A percentile compares a stretch with the other conserved stretches of the same genome.
Conservation (phyloP, 2,113 vertebrate species). For the Sphaerodactylus townsendi region DNA sequence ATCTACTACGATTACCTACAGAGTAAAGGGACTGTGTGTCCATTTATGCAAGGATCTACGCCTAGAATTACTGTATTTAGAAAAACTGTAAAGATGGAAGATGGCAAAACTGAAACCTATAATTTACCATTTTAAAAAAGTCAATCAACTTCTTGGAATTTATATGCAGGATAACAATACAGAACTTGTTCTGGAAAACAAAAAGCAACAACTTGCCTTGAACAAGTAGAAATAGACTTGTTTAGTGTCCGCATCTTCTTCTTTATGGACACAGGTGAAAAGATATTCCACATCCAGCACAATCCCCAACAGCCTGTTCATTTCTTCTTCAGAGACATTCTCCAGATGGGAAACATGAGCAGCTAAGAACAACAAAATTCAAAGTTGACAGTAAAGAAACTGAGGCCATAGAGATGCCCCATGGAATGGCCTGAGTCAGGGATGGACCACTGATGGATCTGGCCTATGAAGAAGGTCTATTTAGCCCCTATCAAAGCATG, state of each 20-base stretch:
- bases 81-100: neutral
- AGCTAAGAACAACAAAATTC: slow-evolving; percentile 71
- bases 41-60: rapidly evolving
- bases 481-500: neutral
- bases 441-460: neutral
- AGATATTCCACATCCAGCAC: slow-evolving; percentile 96
- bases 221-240: slow-evolving; percentile 99
- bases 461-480: neutral
- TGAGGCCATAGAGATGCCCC: neutral
- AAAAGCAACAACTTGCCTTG: slow-evolving; percentile 81
- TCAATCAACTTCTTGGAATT: neutral
- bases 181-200: slow-evolving; percentile 15
- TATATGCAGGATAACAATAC: neutral
- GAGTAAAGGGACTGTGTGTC: rapidly evolving
- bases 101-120: neutral
- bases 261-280: slow-evolving; percentile 97
- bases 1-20: neutral
- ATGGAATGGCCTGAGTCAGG: neutral
- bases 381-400: slow-evolving; percentile 12
- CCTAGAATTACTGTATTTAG: neutral
- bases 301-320: slow-evolving; percentile 94
- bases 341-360: slow-evolving; percentile 97
- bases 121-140: neutral
- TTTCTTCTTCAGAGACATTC: slow-evolving; percentile 95
- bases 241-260: slow-evolving; percentile 98